Evolutionary conservation across 2,888 invertebrate genomes (phyloP), one percentile per base, ranked within the genome.

Genomic region (Sipunculus nudus): DNA sequence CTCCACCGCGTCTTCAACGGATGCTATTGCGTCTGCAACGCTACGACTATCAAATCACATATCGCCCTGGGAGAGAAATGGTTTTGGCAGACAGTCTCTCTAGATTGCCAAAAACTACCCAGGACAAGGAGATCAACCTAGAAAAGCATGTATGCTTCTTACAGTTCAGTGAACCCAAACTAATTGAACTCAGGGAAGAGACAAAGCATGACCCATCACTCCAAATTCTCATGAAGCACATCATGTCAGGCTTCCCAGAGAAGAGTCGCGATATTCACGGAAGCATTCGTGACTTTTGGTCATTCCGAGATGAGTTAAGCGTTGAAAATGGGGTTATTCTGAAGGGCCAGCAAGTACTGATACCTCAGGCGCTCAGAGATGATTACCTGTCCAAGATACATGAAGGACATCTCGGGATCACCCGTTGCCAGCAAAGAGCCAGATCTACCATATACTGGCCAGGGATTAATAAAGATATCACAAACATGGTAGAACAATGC

Each of bases 61-160:
- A 63, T 43, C 46, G 48, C 28, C 60, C 56, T 40, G 63, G 70
- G 10, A 53, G 40, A 16, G 53, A 64, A 31, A 48, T 65, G 53
- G 21, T 45, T 8, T n/a, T 67, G 16, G 65, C 68, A 19, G 68
- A 68, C 39, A 52, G 52, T 2, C 47, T 68, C 4, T 65, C 64
- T 47, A 43, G 48, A 6, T 41, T 71, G 16, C 67, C 67, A 13
- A 31, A 59, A 49, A 55, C 41, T 19, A 13, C 53, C 16, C 25
- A 28, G 19, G 32, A 62, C 21, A 26, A 26, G 8, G 25, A 38
- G n/a, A 43, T 55, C 4, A 45, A 46, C 4, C 46, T 68, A 31
- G 59, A 62, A 13, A n/a, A 59, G 8, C 21, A 45, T 4, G 47
- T 68, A 13, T 32, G 55, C 39, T 13, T 43, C 31, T n/a, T 61